Conservation (phyloP, 2,888 invertebrate genomes). For the Agrochola lota region DNA sequence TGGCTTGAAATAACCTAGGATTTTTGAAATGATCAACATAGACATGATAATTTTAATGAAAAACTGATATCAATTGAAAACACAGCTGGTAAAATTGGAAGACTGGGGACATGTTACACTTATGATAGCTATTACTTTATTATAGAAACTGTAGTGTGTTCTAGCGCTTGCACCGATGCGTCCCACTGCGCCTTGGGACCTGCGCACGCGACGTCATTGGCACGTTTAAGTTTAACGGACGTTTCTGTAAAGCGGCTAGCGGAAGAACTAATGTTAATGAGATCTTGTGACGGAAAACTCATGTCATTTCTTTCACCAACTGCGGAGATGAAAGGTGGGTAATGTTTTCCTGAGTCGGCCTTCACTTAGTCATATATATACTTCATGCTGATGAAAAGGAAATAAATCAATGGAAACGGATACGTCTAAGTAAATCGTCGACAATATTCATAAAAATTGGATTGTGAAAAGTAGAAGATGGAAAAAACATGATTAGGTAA, state of each 20-base stretch:
- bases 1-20: background rate
- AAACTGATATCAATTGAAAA: background rate
- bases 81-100: background rate
- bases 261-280: slow-evolving; percentile 42
- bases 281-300: slow-evolving; percentile 31
- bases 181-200: slow-evolving; percentile 15
- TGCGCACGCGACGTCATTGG: slow-evolving; percentile 44
- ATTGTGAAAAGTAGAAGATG: background rate
- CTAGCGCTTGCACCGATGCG: slow-evolving; percentile 13
- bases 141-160: slow-evolving; percentile 18
- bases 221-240: slow-evolving; percentile 41
- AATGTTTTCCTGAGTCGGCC: slow-evolving; percentile 25
- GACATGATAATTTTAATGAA: background rate
- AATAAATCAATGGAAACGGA: background rate
- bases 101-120: background rate
- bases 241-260: slow-evolving; percentile 26
- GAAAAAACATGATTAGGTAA: background rate
- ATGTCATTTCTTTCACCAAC: slow-evolving; percentile 32
- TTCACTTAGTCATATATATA: background rate
- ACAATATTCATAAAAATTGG: background rate
- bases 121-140: background rate
- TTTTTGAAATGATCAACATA: background rate
- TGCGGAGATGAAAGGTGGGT: slow-evolving; percentile 39
- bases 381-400: background rate
- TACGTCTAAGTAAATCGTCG: background rate